These are phyloP conservation scores for Machaerirhynchus nigripectus DNA, from an alignment of 2,113 vertebrate species.

Conservation along the genomic window DNA sequence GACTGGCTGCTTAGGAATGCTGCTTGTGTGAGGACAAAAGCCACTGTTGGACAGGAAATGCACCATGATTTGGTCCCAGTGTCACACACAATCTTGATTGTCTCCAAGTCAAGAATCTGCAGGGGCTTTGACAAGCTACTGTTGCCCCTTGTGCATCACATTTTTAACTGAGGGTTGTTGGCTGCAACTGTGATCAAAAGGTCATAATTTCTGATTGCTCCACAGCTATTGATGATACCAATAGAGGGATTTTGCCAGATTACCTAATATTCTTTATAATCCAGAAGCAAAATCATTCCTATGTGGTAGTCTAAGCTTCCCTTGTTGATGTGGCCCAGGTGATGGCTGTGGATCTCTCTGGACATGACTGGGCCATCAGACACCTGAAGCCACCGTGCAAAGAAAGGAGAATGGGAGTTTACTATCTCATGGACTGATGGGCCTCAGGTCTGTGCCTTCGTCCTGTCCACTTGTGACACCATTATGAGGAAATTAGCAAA, in stretches of 20 bases:
- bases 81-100: neutral
- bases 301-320: neutral
- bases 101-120: neutral
- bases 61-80: neutral
- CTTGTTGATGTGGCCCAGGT: neutral
- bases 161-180: neutral
- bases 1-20: neutral
- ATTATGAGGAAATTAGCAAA: neutral
- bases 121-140: neutral
- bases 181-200: neutral
- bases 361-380: neutral
- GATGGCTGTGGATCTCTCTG: neutral
- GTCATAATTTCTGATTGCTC: neutral
- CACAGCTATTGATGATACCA: neutral
- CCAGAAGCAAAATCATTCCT: neutral
- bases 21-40: neutral
- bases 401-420: neutral
- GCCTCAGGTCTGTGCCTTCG: neutral
- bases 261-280: neutral
- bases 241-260: neutral
- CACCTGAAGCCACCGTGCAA: neutral
- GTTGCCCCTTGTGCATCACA: neutral
- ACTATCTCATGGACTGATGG: neutral
- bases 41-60: neutral
- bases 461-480: fast-evolving